Conservation (phyloP, 2,113 vertebrate genomes). For the Cynopterus brachyotis region DNA sequence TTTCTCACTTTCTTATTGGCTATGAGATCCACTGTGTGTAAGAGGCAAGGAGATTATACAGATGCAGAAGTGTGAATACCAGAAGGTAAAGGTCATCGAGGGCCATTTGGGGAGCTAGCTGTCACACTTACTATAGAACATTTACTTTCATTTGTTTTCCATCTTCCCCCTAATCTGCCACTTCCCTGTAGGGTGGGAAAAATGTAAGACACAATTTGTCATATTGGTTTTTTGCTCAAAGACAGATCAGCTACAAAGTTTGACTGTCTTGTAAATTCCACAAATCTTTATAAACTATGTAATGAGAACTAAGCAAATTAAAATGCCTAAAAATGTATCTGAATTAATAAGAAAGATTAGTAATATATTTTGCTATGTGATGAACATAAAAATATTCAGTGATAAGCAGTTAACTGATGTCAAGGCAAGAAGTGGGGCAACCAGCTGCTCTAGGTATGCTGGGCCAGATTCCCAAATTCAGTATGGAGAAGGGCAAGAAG, state of each 20-base stretch:
- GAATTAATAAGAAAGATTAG: background rate
- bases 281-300: background rate
- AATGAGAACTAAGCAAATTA: background rate
- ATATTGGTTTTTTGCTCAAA: background rate
- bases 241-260: background rate
- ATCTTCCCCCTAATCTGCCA: background rate
- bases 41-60: background rate
- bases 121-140: background rate
- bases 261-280: background rate
- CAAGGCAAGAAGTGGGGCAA: background rate
- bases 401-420: background rate
- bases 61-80: background rate
- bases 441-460: background rate
- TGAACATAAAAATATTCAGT: background rate
- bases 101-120: background rate
- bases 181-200: background rate
- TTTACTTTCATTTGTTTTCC: background rate
- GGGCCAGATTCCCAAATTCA: background rate
- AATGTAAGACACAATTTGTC: background rate
- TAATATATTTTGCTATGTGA: background rate
- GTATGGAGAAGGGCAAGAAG: constrained; percentile 87
- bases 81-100: background rate
- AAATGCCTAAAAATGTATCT: background rate
- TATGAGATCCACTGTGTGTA: background rate
- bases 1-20: background rate